Conservation (phyloP, 1,140 invertebrate genomes). For the Drosophila athabasca region DNA sequence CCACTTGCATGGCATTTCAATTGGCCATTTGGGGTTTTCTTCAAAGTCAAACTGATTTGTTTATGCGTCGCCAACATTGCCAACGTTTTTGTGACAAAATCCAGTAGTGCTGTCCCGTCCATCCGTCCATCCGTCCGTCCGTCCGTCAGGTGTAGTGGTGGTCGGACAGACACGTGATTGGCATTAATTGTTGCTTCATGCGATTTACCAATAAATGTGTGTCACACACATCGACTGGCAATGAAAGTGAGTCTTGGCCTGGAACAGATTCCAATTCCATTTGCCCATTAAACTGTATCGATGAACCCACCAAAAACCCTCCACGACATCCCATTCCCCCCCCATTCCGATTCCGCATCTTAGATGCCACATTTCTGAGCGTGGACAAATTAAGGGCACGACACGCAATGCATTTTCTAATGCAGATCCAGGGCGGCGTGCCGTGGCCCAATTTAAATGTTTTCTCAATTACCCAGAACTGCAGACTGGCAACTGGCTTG, state of each 20-base stretch:
- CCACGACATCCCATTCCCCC: slow-evolving; percentile 19
- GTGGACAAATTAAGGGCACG: slow-evolving; percentile 63
- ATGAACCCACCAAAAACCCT: neutral
- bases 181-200: slow-evolving; percentile 61
- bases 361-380: slow-evolving; percentile 38
- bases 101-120: slow-evolving; percentile 24
- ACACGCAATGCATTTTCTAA: slow-evolving; percentile 35
- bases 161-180: slow-evolving; percentile 69
- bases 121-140: neutral
- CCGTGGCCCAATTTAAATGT: slow-evolving; percentile 52
- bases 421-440: slow-evolving; percentile 19
- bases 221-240: slow-evolving; percentile 53
- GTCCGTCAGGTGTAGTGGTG: slow-evolving; percentile 63
- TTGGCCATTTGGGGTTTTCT: slow-evolving; percentile 67
- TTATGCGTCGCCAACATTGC: slow-evolving; percentile 39
- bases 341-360: slow-evolving; percentile 6
- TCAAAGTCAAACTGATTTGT: slow-evolving; percentile 70
- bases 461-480: slow-evolving; percentile 52
- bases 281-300: neutral
- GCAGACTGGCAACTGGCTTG: neutral
- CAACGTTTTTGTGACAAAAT: slow-evolving; percentile 74
- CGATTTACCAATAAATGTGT: slow-evolving; percentile 75
- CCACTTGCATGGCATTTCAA: slow-evolving; percentile 71
- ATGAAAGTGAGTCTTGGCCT: slow-evolving; percentile 70
- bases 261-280: slow-evolving; percentile 17